A percentile compares a stretch with the other conserved stretches of the same genome.
phyloP scores from a whole-genome alignment of 2,797 vertebrate genomes.

The Anguilla megastoma region DNA sequence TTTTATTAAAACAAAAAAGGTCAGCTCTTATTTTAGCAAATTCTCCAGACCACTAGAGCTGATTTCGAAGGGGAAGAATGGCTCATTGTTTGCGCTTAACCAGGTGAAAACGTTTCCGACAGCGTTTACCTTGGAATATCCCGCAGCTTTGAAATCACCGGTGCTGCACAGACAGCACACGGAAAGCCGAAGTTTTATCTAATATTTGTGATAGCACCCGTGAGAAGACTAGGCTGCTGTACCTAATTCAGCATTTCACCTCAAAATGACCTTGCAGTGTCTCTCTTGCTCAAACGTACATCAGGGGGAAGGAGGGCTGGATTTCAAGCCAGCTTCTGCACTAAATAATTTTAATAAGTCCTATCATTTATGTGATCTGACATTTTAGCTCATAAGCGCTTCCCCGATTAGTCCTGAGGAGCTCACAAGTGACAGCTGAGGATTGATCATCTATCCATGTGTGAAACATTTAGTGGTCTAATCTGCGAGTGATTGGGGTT shows the following conservation, averaged over 20 bases:
- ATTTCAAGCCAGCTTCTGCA: not conserved
- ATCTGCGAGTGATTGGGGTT: not conserved
- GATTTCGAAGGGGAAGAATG: not conserved
- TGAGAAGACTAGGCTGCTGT: not conserved
- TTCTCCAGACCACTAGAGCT: not conserved
- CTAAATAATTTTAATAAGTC: not conserved
- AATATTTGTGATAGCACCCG: not conserved
- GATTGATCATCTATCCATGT: not conserved
- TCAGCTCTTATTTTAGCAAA: not conserved
- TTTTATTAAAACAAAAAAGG: not conserved
- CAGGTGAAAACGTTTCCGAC: constrained; percentile 9
- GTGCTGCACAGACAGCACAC: not conserved
- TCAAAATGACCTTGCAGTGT: not conserved
- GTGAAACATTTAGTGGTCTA: not conserved
- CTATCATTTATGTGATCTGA: not conserved
- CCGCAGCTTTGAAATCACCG: not conserved
- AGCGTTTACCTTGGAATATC: not conserved
- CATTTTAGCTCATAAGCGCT: not conserved
- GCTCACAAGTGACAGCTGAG: not conserved
- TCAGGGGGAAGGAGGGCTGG: not conserved
- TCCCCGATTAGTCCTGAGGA: not conserved
- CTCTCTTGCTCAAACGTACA: not conserved
- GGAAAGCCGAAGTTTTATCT: not conserved
- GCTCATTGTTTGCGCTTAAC: constrained; percentile 9
- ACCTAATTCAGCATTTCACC: not conserved